Base-by-base conservation (phyloP, 2,888 invertebrate genomes). In the Lepidocyrtinus sp. region DNA sequence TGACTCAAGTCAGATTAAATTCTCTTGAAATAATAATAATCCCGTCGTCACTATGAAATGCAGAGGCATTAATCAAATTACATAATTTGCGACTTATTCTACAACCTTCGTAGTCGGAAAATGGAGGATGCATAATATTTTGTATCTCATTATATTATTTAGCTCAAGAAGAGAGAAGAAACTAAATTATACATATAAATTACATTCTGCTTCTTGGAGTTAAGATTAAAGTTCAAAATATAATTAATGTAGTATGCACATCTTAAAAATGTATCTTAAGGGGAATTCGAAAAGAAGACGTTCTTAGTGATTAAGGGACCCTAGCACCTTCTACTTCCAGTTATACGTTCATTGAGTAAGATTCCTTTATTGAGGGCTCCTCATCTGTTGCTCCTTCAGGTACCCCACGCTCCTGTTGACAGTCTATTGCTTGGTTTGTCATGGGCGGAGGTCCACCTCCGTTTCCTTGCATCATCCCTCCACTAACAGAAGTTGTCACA, bases 351-450 rank as follows among this genome's bases (percentile, higher is more conserved):
- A 86, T 86, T 22, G 85, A 85, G 73, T 85, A 85, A 9, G 85
- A 82, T 62, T 85, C 85, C 70, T 86, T 85, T n/a, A 81, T 55
- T 25, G 82, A 76, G n/a, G 82, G 81, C 64, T 85, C 85, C 68
- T 86, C 85, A 67, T 85, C 85, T 25, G 86, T 85, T 27, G 86
- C 86, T 9, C 94, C 94, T 88, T 94, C 94, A 1, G 95, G 94
- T 1, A 92, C 93, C 0, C 93, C 93, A 25, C 94, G 90, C 87
- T 93, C 93, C 79, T 90, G 75, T 46, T 81, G 82, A 67, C 83
- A 83, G 72, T 83, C 83, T 62, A 74, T 77, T 55, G 70, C 46
- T 21, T 62, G 64, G 70, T n/a, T 36, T 61, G 19, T 68, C 61
- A 82, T 61, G 36, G 45, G 21, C 50, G 78, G 63, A 3, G 22